These are phyloP conservation scores for Theropithecus gelada DNA, from an alignment of 2,113 vertebrate species.

Conservation along the genomic window DNA sequence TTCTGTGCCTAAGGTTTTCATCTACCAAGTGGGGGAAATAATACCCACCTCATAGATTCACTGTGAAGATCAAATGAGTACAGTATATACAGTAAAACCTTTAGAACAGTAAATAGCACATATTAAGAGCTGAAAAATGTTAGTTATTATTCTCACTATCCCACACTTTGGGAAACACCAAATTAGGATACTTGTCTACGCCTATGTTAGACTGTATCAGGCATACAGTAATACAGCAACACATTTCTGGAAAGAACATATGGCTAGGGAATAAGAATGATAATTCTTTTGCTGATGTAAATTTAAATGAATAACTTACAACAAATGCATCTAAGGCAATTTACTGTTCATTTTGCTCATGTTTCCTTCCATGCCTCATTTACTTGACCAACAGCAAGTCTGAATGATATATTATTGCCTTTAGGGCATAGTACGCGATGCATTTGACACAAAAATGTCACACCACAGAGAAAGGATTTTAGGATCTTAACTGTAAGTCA, in stretches of 20 bases:
- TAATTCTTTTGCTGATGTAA: conserved; percentile 24
- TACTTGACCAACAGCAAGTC: conserved; percentile 38
- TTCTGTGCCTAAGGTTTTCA: background rate
- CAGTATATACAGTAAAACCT: background rate
- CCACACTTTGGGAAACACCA: background rate
- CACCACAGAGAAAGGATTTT: background rate
- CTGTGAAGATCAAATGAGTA: background rate
- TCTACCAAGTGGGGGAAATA: background rate
- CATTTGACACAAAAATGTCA: conserved; percentile 50
- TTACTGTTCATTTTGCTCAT: conserved; percentile 24
- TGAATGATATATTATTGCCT: conserved; percentile 26
- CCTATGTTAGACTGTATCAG: background rate
- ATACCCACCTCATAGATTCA: background rate
- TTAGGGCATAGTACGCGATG: background rate
- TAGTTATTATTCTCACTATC: background rate
- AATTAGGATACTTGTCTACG: background rate
- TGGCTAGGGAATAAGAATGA: background rate
- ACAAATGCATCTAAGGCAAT: background rate
- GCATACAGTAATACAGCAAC: background rate
- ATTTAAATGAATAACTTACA: conserved; percentile 35
- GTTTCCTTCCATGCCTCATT: conserved; percentile 43
- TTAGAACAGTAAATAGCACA: background rate
- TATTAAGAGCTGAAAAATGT: background rate
- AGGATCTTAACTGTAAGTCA: conserved; percentile 49
- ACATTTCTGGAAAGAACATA: conserved; percentile 28